phyloP scores from a whole-genome alignment of 2,113 vertebrate species.

The Gasterosteus aculeatus region DNA sequence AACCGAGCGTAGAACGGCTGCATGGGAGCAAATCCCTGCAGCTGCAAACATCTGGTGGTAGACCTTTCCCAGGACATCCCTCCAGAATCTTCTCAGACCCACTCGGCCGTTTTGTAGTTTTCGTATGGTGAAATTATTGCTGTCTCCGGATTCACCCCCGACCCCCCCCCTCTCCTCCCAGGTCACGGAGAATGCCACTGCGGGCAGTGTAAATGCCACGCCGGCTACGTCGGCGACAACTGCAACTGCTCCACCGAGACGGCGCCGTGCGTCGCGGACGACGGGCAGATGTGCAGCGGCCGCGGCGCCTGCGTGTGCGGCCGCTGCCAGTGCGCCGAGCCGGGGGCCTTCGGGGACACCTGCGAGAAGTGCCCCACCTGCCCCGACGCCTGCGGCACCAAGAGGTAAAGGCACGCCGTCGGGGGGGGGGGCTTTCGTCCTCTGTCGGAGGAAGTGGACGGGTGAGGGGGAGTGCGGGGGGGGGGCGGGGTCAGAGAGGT shows the following conservation, averaged over 20 bases:
- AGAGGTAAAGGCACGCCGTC: conserved; percentile 81
- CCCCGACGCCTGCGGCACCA: conserved; percentile 91
- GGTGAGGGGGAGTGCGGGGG: too few relatives aligned
- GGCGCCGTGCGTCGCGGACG: conserved; percentile 82
- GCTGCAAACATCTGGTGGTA: not conserved
- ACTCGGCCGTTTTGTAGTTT: too few relatives aligned
- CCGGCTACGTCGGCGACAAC: conserved; percentile 91
- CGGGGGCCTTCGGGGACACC: conserved; percentile 91
- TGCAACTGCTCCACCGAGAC: conserved; percentile 94
- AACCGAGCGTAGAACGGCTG: too few relatives aligned
- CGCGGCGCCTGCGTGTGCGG: conserved; percentile 90
- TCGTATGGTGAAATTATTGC: not conserved
- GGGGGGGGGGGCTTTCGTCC: too few relatives aligned
- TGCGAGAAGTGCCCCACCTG: conserved; percentile 98
- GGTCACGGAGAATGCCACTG: conserved; percentile 97
- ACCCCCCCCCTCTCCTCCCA: conserved; percentile 56
- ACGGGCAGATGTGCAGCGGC: conserved; percentile 92
- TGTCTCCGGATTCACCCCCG: not conserved
- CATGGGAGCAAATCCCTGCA: not conserved
- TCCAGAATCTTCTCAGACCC: not conserved
- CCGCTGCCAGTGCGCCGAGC: conserved; percentile 89
- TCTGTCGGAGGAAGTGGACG: too few relatives aligned
- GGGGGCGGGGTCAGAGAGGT: not conserved
- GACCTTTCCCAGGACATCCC: too few relatives aligned
- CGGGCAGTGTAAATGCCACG: conserved; percentile 94